These are phyloP conservation scores for Microctenopoma steveboyesi DNA, from an alignment of 2,797 vertebrate genomes.

Conservation along the genomic window DNA sequence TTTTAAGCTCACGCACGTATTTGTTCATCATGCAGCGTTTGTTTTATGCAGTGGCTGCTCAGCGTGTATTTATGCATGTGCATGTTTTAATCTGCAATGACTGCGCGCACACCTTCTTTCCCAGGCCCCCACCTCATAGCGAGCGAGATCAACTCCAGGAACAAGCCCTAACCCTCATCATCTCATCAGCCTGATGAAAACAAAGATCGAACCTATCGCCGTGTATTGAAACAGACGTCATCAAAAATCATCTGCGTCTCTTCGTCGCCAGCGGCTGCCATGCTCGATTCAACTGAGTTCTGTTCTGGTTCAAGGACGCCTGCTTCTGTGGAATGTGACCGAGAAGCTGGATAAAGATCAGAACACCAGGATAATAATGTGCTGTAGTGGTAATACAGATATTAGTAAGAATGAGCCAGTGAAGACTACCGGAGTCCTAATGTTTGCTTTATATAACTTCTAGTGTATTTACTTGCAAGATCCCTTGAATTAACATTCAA, in stretches of 20 bases:
- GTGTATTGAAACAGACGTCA: not conserved
- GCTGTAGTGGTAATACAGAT: not conserved
- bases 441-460: not conserved
- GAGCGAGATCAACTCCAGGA: slow-evolving; percentile 72
- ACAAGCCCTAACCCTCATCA: slow-evolving; percentile 56
- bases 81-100: not conserved
- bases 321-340: slow-evolving; percentile 22
- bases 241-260: not conserved
- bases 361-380: not conserved
- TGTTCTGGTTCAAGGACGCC: slow-evolving; percentile 7
- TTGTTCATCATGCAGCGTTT: not conserved
- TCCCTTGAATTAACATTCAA: too few relatives aligned
- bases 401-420: too few relatives aligned
- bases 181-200: slow-evolving; percentile 27
- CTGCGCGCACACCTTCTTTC: too few relatives aligned
- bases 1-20: not conserved
- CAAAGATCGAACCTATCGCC: not conserved
- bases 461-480: not conserved
- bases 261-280: not conserved
- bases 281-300: not conserved
- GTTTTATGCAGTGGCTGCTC: not conserved
- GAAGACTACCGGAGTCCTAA: not conserved
- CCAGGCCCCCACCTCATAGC: slow-evolving; percentile 74
- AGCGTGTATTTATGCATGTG: not conserved
- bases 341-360: slow-evolving; percentile 13